phyloP scores from a whole-genome alignment of 2,888 invertebrate genomes.

The Orthosia incerta region DNA sequence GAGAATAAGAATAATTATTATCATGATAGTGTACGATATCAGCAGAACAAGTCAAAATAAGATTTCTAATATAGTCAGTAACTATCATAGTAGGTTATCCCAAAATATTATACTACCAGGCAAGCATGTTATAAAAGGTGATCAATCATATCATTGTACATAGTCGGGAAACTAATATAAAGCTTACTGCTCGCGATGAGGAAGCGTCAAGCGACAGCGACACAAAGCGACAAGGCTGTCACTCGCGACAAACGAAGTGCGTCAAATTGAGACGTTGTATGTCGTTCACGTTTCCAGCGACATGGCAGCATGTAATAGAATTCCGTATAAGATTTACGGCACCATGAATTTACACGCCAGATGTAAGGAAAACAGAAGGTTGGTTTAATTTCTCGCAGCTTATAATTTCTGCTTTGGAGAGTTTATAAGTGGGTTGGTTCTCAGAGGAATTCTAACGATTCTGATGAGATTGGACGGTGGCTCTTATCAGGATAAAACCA shows the following conservation, averaged over 20 bases:
- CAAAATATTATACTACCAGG: slow-evolving; percentile 17
- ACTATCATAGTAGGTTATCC: neutral
- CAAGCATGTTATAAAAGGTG: slow-evolving; percentile 33
- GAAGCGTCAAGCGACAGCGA: slow-evolving; percentile 43
- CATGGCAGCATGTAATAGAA: slow-evolving; percentile 39
- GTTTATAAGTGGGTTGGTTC: slow-evolving; percentile 23
- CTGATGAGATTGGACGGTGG: neutral
- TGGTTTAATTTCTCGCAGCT: slow-evolving; percentile 30
- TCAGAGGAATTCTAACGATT: neutral
- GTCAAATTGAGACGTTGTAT: slow-evolving; percentile 57
- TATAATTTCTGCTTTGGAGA: slow-evolving; percentile 34
- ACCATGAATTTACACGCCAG: slow-evolving; percentile 47
- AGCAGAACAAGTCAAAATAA: neutral
- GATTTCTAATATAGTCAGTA: too few relatives aligned
- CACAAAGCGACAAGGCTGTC: slow-evolving; percentile 43
- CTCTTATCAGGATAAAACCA: neutral
- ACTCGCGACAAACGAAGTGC: slow-evolving; percentile 38
- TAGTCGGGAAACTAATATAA: slow-evolving; percentile 28
- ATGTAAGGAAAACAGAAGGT: slow-evolving; percentile 45
- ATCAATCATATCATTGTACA: slow-evolving; percentile 43
- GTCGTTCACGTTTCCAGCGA: slow-evolving; percentile 41
- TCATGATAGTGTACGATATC: neutral
- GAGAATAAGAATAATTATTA: neutral
- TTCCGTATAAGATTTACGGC: slow-evolving; percentile 42
- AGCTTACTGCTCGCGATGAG: slow-evolving; percentile 21